Base-by-base conservation (phyloP, 1,140 invertebrate species). In the Ptiloglossa arizonensis region DNA sequence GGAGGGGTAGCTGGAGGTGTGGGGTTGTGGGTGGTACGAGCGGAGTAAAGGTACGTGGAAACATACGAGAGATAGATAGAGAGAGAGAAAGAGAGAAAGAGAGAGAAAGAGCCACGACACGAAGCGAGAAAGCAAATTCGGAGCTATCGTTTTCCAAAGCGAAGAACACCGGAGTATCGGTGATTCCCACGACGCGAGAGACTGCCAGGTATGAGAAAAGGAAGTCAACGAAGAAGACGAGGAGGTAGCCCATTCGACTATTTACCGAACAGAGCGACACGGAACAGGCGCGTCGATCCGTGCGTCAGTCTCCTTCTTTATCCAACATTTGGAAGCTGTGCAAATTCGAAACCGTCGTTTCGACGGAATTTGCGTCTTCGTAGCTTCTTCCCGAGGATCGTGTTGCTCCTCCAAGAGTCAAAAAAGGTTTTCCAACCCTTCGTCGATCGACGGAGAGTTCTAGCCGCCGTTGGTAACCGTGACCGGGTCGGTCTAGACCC, bases 241-340 rank as follows among this genome's bases (percentile, higher is more conserved):
- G 32, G 68, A 54, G 57, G 82, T 86, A 63, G 66, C 27, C 32
- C 38, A 35, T 59, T 85, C 80, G 81, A 83, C 87, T 90, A 88
- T 91, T 90, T 90, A 90, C 85, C 89, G 90, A 91, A 90, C 83
- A 88, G 73, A 68, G 66, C 82, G 84, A 90, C 90, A 90, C 82
- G 86, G 73, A 90, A 90, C 87, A 86, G 87, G 85, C 87, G 83
- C 88, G 90, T 80, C 88, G 62, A 73, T 68, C 81, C 83, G 87
- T 90, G 88, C 87, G 88, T 90, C 88, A 90, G 87, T 80, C 78
- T 87, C 83, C 87, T 87, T 87, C 86, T 85, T 83, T 77, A 62
- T 74, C 86, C 86, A 74, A 63, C 75, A 67, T 83, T n/a, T n/a
- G n/a, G n/a, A n/a, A n/a, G n/a, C n/a, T n/a, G n/a, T n/a, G n/a